These are phyloP conservation scores for Otis tarda DNA, from an alignment of 2,113 vertebrate genomes.

Conservation along the genomic window DNA sequence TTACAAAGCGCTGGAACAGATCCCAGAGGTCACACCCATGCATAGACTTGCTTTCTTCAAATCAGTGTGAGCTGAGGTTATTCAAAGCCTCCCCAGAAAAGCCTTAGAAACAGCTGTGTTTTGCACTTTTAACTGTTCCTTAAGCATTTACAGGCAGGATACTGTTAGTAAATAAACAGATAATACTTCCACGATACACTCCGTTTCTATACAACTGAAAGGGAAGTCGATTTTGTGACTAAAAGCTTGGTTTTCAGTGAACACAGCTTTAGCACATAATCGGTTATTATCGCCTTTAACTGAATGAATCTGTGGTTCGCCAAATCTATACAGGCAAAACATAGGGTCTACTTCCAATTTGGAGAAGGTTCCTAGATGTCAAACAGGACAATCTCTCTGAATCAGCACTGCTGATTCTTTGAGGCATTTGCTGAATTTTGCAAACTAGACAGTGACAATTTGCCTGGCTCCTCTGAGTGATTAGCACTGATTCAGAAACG, in stretches of 20 bases:
- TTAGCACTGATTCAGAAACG: neutral
- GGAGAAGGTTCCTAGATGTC: neutral
- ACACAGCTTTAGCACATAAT: neutral
- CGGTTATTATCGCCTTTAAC: neutral
- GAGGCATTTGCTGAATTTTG: neutral
- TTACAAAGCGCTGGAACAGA: neutral
- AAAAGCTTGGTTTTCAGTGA: neutral
- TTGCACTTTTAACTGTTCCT: neutral
- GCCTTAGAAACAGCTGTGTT: neutral
- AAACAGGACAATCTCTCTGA: neutral
- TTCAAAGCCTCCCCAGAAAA: neutral
- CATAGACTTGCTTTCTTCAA: neutral
- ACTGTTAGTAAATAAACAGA: neutral
- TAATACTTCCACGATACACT: neutral
- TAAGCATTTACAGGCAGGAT: neutral
- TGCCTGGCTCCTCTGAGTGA: neutral
- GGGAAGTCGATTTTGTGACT: neutral
- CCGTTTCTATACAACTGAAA: neutral
- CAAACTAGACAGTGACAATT: neutral
- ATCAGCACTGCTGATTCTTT: neutral
- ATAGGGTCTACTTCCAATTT: neutral
- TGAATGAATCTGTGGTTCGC: neutral
- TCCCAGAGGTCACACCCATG: neutral
- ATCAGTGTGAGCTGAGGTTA: neutral
- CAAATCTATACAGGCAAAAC: neutral